Conservation (phyloP, 2,888 invertebrate genomes). For the Gnatocerus cornutus region DNA sequence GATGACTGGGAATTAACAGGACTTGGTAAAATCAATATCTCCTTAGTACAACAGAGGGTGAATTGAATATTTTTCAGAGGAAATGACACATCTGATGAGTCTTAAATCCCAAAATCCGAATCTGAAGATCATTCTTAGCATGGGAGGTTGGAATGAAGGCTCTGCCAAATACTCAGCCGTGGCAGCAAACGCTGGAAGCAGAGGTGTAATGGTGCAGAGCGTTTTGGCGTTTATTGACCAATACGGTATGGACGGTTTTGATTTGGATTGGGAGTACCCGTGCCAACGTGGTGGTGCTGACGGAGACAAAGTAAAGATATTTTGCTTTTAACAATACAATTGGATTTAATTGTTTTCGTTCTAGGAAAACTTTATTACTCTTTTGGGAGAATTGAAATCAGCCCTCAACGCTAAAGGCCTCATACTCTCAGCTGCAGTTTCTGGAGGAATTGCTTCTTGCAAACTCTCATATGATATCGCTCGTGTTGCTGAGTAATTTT, state of each 20-base stretch:
- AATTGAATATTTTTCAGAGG: constrained; percentile 35
- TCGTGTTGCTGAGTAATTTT: constrained; percentile 21
- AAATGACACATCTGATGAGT: constrained; percentile 47
- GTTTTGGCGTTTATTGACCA: constrained; percentile 32
- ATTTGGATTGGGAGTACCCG: constrained; percentile 48
- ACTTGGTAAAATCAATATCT: background rate
- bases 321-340: background rate
- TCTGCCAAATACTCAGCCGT: constrained; percentile 68
- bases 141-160: constrained; percentile 81
- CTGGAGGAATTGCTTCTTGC: constrained; percentile 28
- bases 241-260: constrained; percentile 43
- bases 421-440: constrained; percentile 26
- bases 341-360: background rate
- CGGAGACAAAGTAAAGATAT: constrained; percentile 33
- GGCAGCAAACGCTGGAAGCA: constrained; percentile 68
- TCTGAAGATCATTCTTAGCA: constrained; percentile 76
- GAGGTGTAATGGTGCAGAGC: constrained; percentile 58
- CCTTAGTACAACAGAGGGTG: background rate
- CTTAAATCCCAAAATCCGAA: constrained; percentile 73
- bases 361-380: constrained; percentile 54
- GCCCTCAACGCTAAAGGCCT: constrained; percentile 55
- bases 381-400: constrained; percentile 58
- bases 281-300: constrained; percentile 38
- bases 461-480: constrained; percentile 26
- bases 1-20: constrained; percentile 67